Evolutionary conservation across 2,797 vertebrate species (phyloP).

Genomic region (Todus mexicanus): DNA sequence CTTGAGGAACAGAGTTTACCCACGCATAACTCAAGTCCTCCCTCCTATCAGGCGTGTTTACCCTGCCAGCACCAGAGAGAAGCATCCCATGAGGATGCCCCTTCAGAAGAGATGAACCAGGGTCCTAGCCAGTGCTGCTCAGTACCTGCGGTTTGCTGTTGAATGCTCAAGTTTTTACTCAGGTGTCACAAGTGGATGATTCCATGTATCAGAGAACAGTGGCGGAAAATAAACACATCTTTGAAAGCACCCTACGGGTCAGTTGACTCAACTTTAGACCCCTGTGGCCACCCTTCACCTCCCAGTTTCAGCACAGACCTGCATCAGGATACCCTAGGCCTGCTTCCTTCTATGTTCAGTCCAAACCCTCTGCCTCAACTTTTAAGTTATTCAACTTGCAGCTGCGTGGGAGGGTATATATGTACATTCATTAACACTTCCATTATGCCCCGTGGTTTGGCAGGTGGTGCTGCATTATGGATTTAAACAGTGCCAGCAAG

Average conservation of each 20-base stretch:
- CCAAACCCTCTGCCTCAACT: neutral
- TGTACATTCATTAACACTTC: constrained; percentile 52
- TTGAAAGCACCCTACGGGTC: neutral
- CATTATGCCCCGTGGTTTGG: constrained; percentile 49
- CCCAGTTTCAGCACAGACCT: neutral
- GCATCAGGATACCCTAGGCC: neutral
- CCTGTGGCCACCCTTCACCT: neutral
- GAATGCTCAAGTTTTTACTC: neutral
- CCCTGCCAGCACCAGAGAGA: neutral
- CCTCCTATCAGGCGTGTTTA: neutral
- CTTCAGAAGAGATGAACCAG: accelerated
- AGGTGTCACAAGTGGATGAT: neutral
- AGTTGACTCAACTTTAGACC: neutral
- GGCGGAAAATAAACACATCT: neutral
- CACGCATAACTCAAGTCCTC: neutral
- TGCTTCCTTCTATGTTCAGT: neutral
- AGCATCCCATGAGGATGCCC: accelerated
- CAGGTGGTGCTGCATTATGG: constrained; percentile 44
- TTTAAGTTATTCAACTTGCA: constrained; percentile 16
- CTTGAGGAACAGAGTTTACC: neutral
- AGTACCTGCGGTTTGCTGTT: neutral
- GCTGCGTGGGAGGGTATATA: constrained; percentile 2
- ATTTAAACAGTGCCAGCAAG: constrained; percentile 46
- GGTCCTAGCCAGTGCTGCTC: neutral
- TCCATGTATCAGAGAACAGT: neutral